phyloP scores from a whole-genome alignment of 2,113 vertebrate species.

The Gorsachius goisagi region DNA sequence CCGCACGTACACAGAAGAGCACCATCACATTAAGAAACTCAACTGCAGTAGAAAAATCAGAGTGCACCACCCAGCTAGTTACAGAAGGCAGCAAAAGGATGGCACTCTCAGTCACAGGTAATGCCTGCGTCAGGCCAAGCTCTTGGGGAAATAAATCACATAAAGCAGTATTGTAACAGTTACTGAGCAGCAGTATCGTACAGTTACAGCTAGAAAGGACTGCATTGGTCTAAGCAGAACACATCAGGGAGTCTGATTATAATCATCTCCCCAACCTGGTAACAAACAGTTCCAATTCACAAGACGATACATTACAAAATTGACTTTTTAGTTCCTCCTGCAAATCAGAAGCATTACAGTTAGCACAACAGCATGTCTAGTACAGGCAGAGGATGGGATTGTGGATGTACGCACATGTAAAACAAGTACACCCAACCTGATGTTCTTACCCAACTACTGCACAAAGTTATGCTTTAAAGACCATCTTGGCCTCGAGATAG shows the following conservation, averaged over 20 bases:
- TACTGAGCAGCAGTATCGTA: not conserved
- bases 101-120: not conserved
- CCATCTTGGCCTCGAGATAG: not conserved
- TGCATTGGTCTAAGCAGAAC: not conserved
- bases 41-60: not conserved
- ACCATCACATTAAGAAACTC: not conserved
- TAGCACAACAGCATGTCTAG: rapidly evolving
- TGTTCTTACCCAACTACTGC: not conserved
- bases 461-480: not conserved
- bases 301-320: not conserved
- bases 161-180: not conserved
- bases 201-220: not conserved
- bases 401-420: rapidly evolving
- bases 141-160: not conserved
- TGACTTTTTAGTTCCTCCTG: not conserved
- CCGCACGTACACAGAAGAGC: not conserved
- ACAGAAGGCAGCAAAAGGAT: not conserved
- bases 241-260: not conserved
- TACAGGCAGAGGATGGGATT: not conserved
- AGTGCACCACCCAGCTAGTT: not conserved
- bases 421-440: not conserved
- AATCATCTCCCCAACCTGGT: not conserved
- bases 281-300: not conserved
- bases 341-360: not conserved
- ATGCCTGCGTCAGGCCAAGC: not conserved